Evolutionary conservation across 2,797 vertebrate species (phyloP).

Genomic region (Craterocephalus amniculus): DNA sequence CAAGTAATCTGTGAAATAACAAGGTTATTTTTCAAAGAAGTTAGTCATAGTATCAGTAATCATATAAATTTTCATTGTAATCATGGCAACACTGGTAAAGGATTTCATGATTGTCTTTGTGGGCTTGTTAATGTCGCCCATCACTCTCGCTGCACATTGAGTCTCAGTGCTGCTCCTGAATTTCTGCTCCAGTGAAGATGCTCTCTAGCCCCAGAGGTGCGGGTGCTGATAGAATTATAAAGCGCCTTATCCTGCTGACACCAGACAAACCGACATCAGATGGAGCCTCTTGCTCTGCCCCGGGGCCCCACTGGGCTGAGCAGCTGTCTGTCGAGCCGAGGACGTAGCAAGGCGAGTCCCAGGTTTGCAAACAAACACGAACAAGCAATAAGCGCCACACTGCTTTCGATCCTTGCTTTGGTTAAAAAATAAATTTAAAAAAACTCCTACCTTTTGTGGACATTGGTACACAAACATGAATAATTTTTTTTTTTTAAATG

Average conservation of each 20-base stretch:
- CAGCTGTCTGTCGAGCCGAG: constrained; percentile 68
- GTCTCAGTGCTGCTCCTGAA: constrained; percentile 51
- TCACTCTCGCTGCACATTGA: constrained; percentile 24
- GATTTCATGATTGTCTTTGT: constrained; percentile 33
- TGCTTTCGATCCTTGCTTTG: constrained; percentile 10
- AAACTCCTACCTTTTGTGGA: too few relatives aligned
- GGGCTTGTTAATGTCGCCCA: constrained; percentile 54
- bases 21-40: too few relatives aligned
- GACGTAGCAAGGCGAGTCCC: constrained; percentile 39
- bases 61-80: too few relatives aligned
- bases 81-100: background rate
- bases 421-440: background rate
- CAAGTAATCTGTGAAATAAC: too few relatives aligned
- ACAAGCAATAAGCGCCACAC: constrained; percentile 30
- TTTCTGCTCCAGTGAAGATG: constrained; percentile 37
- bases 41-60: too few relatives aligned
- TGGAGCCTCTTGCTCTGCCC: constrained; percentile 62
- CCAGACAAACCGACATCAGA: constrained; percentile 75
- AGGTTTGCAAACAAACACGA: constrained; percentile 50
- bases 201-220: constrained; percentile 52
- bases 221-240: constrained; percentile 65
- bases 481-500: too few relatives aligned
- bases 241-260: constrained; percentile 64
- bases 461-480: too few relatives aligned
- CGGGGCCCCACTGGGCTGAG: constrained; percentile 59